Evolutionary conservation across 2,113 vertebrate genomes (phyloP).

Genomic region (Anhinga anhinga): DNA sequence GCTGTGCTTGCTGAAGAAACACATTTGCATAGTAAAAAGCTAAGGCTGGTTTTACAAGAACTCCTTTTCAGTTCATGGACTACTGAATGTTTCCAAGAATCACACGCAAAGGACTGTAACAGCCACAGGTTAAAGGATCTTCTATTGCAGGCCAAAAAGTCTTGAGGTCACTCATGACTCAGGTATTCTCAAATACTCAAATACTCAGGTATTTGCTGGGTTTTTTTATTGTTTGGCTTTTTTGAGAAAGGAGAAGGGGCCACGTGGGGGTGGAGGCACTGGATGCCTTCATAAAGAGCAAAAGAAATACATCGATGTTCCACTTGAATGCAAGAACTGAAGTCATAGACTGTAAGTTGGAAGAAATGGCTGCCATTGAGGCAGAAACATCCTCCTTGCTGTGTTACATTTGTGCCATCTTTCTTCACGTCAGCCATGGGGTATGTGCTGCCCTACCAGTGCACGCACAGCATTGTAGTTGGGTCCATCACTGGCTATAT

Average conservation of each 20-base stretch:
- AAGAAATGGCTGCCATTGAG: neutral
- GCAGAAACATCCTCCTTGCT: neutral
- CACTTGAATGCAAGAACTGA: neutral
- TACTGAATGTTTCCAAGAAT: neutral
- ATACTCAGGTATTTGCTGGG: neutral
- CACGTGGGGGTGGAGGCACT: neutral
- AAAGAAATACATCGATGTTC: neutral
- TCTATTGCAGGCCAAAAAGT: neutral
- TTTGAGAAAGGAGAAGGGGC: neutral
- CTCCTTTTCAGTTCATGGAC: neutral
- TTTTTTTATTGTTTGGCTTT: neutral
- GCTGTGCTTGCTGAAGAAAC: neutral
- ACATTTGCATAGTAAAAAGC: neutral
- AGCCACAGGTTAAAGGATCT: neutral
- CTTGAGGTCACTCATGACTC: too few species aligned
- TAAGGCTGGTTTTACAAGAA: neutral
- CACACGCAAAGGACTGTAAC: neutral
- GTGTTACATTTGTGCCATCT: neutral
- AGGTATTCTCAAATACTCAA: too few species aligned
- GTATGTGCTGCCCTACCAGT: neutral
- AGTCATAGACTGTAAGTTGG: neutral
- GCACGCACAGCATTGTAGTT: neutral
- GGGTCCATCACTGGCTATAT: neutral
- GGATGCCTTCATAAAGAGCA: neutral
- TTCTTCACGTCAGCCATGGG: neutral